A percentile compares a stretch with the other conserved stretches of the same genome.
Conservation (phyloP, 2,113 vertebrate genomes). For the Delphinapterus leucas region DNA sequence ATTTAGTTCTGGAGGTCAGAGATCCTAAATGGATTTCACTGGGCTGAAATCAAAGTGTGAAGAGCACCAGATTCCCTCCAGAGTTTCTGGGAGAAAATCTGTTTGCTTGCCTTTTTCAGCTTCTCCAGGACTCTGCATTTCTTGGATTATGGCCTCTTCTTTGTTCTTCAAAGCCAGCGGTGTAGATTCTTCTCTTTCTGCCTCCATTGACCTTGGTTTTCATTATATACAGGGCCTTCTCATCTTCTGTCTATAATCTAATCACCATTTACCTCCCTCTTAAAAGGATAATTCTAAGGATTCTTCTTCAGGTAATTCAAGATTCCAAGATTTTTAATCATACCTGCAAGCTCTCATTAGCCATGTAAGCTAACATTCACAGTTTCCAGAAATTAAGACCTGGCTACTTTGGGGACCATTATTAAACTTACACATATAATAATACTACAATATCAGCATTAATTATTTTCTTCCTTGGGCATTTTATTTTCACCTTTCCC, state of each 20-base stretch:
- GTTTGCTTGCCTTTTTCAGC: background rate
- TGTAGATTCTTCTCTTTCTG: background rate
- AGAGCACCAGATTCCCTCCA: no score
- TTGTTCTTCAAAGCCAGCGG: background rate
- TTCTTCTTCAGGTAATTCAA: background rate
- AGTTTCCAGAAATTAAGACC: background rate
- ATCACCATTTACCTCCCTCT: background rate
- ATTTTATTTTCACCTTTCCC: background rate
- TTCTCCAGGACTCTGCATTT: background rate
- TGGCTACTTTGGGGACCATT: background rate
- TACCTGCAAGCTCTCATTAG: background rate
- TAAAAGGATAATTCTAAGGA: background rate
- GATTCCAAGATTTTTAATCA: background rate
- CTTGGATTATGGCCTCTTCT: background rate
- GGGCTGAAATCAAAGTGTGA: background rate
- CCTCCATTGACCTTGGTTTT: background rate
- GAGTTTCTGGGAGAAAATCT: background rate
- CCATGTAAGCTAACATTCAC: background rate
- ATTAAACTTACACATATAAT: background rate
- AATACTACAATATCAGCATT: background rate
- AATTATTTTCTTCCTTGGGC: background rate
- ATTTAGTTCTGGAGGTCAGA: background rate
- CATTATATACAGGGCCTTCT: background rate
- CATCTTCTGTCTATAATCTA: background rate
- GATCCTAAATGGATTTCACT: background rate